Evolutionary conservation across 1,140 invertebrate genomes (phyloP), one percentile per base, ranked within the genome.

Genomic region (Zaprionus ornatus): DNA sequence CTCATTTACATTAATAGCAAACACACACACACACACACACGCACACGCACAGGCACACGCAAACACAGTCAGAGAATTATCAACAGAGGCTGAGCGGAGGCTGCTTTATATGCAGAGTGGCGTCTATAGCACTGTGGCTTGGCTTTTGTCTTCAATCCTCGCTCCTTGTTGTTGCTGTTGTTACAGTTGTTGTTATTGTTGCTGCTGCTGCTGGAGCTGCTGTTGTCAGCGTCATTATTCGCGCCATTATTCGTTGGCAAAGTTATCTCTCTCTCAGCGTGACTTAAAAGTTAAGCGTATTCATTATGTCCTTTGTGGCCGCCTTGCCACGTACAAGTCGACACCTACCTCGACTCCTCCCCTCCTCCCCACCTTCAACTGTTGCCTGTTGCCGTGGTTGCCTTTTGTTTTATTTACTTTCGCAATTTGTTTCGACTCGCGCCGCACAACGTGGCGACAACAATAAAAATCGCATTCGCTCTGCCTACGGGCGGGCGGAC

Each of bases 201-300:
- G 29, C 32, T 59, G 48, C n/a, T 71, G 42, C 67, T 78, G 68
- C 55, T 83, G 62, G n/a, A 67, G 48, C 60, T 80, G 65, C 55
- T 83, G 80, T 80, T 84, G 84, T 80, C 84, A 84, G 81, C 74
- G 69, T 84, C 74, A 87, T 88, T 88, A 84, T 84, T 84, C 81
- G 85, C 84, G 71, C 80, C 84, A 88, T 88, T 88, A 88, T 88
- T 90, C 57, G 71, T 10, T 62, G 74, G 59, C 40, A 77, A 90
- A 90, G 74, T 81, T 88, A 88, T 90, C 81, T 88, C 29, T 88
- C 29, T 32, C 74, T 68, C 84, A 74, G 85, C 84, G 72, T 84
- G 84, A 88, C 84, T 88, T 90, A 88, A 90, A 88, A 88, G 84
- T 88, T 88, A 88, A 88, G 85, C 84, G 84, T 81, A 88, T 88